Evolutionary conservation across 1,140 invertebrate species (phyloP).

Genomic region (Tachypleus tridentatus): DNA sequence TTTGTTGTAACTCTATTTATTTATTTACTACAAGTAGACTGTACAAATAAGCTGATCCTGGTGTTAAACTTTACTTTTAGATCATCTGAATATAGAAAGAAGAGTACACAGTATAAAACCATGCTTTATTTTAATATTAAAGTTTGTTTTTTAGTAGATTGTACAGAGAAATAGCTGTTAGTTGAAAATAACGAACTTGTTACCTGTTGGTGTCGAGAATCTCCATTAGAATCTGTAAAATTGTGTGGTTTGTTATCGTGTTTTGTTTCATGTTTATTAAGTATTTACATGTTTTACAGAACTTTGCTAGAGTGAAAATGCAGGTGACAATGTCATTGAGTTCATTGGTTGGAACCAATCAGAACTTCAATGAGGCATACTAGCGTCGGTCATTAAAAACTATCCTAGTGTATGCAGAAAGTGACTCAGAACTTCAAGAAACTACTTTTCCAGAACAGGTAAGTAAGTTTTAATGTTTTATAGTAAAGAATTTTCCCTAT

Average conservation of each 20-base stretch:
- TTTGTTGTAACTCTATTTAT: background rate
- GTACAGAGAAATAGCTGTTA: too few relatives aligned
- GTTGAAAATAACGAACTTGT: too few relatives aligned
- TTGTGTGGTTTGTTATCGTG: too few relatives aligned
- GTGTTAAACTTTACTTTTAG: too few relatives aligned
- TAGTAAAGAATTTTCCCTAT: slow-evolving; percentile 2
- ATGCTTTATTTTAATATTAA: too few relatives aligned
- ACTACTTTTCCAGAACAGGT: slow-evolving; percentile 88
- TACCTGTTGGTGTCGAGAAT: too few relatives aligned
- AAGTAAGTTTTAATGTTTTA: slow-evolving; percentile 5
- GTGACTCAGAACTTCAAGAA: slow-evolving; percentile 73
- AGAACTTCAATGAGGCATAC: slow-evolving; percentile 82
- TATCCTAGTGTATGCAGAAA: slow-evolving; percentile 84
- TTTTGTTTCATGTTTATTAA: too few relatives aligned
- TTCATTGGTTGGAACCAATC: slow-evolving; percentile 69
- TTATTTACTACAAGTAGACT: background rate
- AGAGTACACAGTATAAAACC: too few relatives aligned
- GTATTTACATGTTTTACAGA: slow-evolving; percentile 44
- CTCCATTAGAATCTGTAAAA: too few relatives aligned
- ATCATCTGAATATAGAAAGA: too few relatives aligned
- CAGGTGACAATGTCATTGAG: slow-evolving; percentile 95
- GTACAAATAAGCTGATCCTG: too few relatives aligned
- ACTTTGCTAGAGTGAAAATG: slow-evolving; percentile 96
- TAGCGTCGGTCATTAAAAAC: slow-evolving; percentile 90
- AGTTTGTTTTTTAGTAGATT: too few relatives aligned